Percentiles rank a stretch among this genome's conserved stretches.
phyloP scores from a whole-genome alignment of 2,113 vertebrate genomes.

The Mobula birostris region DNA sequence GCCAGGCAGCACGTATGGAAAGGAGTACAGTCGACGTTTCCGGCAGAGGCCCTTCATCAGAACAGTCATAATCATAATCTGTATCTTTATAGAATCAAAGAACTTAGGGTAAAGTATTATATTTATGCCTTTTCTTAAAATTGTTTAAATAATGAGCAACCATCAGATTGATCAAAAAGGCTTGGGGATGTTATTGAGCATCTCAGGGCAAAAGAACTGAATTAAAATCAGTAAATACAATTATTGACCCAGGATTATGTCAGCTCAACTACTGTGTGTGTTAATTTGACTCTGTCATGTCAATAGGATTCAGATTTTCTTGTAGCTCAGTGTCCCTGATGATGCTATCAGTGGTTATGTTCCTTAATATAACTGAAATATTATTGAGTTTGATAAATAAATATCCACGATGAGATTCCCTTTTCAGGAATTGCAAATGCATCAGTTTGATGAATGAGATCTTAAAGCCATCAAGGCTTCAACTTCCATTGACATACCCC shows the following conservation, averaged over 20 bases:
- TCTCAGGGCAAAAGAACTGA: not conserved
- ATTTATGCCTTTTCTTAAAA: not conserved
- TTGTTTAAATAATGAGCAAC: not conserved
- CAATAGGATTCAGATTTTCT: not conserved
- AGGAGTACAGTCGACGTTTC: no score
- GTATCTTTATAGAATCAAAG: not conserved
- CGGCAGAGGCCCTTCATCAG: no score
- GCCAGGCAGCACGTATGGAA: no score
- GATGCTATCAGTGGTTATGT: not conserved
- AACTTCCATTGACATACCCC: constrained; percentile 1
- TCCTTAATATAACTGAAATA: not conserved
- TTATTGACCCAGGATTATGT: not conserved
- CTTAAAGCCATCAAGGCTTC: not conserved
- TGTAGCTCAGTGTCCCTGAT: not conserved
- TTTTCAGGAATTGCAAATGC: constrained; percentile 22
- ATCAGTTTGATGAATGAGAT: constrained; percentile 3
- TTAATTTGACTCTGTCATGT: not conserved
- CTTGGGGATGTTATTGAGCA: not conserved
- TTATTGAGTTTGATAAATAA: not conserved
- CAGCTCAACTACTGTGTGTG: not conserved
- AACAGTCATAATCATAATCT: no score
- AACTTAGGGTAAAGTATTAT: not conserved
- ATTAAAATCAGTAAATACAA: constrained; percentile 9
- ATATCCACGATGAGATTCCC: not conserved
- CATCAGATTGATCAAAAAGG: not conserved